phyloP scores from a whole-genome alignment of 2,113 vertebrate species.

The Gymnocephalus cernua region DNA sequence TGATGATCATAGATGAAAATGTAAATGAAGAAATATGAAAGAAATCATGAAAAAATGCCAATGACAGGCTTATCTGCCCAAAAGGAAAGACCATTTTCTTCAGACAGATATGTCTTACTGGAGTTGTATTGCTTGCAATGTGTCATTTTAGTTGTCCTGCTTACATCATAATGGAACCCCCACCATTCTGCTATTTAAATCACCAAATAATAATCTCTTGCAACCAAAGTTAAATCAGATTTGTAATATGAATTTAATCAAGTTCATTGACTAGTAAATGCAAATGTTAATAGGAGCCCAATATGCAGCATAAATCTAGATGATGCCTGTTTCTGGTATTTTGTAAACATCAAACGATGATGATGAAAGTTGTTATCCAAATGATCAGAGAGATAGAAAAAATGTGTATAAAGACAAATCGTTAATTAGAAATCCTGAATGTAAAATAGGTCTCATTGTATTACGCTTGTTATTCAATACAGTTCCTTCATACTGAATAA shows the following conservation, averaged over 20 bases:
- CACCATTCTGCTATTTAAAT: constrained; percentile 55
- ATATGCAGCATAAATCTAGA: constrained; percentile 67
- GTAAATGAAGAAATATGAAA: constrained; percentile 1
- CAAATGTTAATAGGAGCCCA: constrained; percentile 73
- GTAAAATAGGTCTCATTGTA: constrained; percentile 63
- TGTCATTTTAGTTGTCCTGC: constrained; percentile 55
- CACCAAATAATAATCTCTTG: constrained; percentile 58
- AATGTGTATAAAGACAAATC: constrained; percentile 63
- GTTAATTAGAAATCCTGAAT: constrained; percentile 76
- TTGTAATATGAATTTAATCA: constrained; percentile 78
- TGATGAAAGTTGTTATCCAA: constrained; percentile 78
- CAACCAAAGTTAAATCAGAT: constrained; percentile 67
- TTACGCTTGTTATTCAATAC: constrained; percentile 58
- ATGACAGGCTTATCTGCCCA: neutral
- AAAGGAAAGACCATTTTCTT: neutral
- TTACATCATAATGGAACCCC: constrained; percentile 59
- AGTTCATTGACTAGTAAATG: constrained; percentile 82
- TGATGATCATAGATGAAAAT: constrained; percentile 35
- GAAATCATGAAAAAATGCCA: constrained; percentile 28
- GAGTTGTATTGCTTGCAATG: constrained; percentile 21
- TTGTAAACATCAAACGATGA: constrained; percentile 78
- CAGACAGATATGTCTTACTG: constrained; percentile 14
- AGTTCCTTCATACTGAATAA: constrained; percentile 55
- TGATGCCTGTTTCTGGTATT: constrained; percentile 63
- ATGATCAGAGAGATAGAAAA: constrained; percentile 72